These are phyloP conservation scores for Trichonephila clavata DNA, from an alignment of 1,140 invertebrate species.

Conservation along the genomic window DNA sequence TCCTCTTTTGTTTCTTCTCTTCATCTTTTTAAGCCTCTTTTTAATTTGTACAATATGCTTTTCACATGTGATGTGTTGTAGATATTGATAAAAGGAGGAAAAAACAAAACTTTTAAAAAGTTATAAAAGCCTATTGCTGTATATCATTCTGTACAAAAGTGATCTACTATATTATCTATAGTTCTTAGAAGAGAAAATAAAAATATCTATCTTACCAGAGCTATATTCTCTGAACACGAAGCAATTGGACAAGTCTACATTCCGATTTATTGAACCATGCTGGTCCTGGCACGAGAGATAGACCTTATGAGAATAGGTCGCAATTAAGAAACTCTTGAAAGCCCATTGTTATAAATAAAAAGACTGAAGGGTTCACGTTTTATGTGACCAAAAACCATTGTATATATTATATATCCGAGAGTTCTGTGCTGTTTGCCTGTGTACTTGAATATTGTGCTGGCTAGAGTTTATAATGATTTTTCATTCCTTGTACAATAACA, in stretches of 20 bases:
- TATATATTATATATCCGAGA: slow-evolving; percentile 76
- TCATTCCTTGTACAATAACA: slow-evolving; percentile 71
- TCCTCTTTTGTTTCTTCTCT: not conserved
- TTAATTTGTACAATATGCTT: slow-evolving; percentile 24
- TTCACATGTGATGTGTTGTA: slow-evolving; percentile 55
- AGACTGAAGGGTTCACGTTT: slow-evolving; percentile 71
- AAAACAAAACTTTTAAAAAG: slow-evolving; percentile 12
- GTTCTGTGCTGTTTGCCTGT: slow-evolving; percentile 72
- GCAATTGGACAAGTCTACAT: slow-evolving; percentile 51
- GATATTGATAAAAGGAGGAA: slow-evolving; percentile 21
- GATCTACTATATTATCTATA: slow-evolving; percentile 59
- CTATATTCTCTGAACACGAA: slow-evolving; percentile 31
- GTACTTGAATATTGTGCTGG: slow-evolving; percentile 75
- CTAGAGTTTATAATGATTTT: slow-evolving; percentile 73
- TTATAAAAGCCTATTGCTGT: slow-evolving; percentile 37
- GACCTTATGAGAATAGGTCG: slow-evolving; percentile 6
- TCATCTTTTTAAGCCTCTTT: not conserved
- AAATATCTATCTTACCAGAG: slow-evolving; percentile 56
- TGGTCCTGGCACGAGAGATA: slow-evolving; percentile 11
- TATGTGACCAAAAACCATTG: slow-evolving; percentile 69
- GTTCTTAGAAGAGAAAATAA: slow-evolving; percentile 63
- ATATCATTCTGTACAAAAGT: slow-evolving; percentile 67
- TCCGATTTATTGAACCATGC: slow-evolving; percentile 60
- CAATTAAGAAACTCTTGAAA: slow-evolving; percentile 41
- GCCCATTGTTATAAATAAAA: slow-evolving; percentile 55